A percentile compares a stretch with the other conserved stretches of the same genome.
Evolutionary conservation across 1,140 invertebrate genomes (phyloP).

Genomic region (Dendrolimus punctatus): DNA sequence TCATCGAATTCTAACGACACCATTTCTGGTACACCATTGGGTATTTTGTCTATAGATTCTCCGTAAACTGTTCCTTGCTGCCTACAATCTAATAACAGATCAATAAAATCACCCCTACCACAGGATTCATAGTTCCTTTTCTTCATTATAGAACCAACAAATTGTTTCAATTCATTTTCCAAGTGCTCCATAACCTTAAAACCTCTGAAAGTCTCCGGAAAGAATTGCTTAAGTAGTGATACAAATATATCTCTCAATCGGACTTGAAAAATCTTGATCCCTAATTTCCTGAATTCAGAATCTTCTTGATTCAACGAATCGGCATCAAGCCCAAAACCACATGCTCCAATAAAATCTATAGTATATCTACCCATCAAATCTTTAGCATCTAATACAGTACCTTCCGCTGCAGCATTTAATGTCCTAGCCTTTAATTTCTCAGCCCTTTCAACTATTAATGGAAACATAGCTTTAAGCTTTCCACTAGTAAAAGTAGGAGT

Average conservation of each 20-base stretch:
- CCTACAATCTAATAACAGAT: conserved; percentile 72
- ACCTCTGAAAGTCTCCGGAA: conserved; percentile 28
- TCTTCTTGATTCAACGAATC: conserved; percentile 49
- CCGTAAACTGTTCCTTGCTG: conserved; percentile 43
- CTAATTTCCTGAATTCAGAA: conserved; percentile 45
- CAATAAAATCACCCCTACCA: conserved; percentile 72
- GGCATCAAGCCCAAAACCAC: conserved; percentile 52
- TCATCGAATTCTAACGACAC: conserved; percentile 36
- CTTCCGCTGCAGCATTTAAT: conserved; percentile 13
- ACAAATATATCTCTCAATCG: conserved; percentile 10
- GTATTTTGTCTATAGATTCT: conserved; percentile 55
- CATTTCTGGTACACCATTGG: conserved; percentile 26
- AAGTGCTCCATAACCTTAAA: conserved; percentile 19
- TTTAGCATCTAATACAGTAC: conserved; percentile 42
- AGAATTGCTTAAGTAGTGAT: conserved; percentile 26
- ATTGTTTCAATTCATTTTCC: conserved; percentile 21
- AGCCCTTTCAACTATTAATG: conserved; percentile 44
- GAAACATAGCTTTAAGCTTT: conserved; percentile 73
- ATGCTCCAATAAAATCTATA: conserved; percentile 68
- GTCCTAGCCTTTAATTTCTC: conserved; percentile 35
- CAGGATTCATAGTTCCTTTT: conserved; percentile 33
- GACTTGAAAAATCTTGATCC: conserved; percentile 43
- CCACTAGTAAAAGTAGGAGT: conserved; percentile 73
- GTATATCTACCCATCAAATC: conserved; percentile 63
- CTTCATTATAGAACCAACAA: conserved; percentile 29